Base-by-base conservation (phyloP, 1,140 invertebrate species). In the Mamestra configurata region DNA sequence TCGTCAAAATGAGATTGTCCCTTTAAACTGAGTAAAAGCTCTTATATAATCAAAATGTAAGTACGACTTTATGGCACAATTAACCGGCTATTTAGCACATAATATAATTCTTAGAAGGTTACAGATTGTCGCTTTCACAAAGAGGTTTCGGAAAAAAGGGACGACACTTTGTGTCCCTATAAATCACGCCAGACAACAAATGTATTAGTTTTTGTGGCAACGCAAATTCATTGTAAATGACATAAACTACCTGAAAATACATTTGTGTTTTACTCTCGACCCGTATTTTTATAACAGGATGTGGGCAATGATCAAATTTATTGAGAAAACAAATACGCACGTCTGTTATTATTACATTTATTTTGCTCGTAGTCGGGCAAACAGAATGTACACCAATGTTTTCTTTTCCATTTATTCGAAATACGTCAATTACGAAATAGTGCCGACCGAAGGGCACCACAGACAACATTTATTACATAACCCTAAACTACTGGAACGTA, bases 71-170 rank as follows among this genome's bases (percentile, higher is more conserved):
- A 76, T 64, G 18, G 55, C 22, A 64, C 57, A 76, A n/a, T 76
- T 49, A 46, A 64, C 57, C 15, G 73, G 57, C 4, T 64, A 61
- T 76, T 70, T 61, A 49, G 22, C 40, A 64, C 57, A 46, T 24
- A 64, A 76, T 76, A 71, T 71, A 75, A 57, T 76, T 70, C 27
- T 76, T 61, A 64, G 73, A 64, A 61, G 15, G 53, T 10, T 24
- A 24, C 15, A 61, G 15, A 61, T 57, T 75, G 31, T 31, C 15
- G 53, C 24, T n/a, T 11, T 31, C 2, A 71, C 15, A 71, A 71
- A 20, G 43, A 71, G 43, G 7, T 49, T n/a, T 27, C 4, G 13
- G 15, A 71, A 53, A 61, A 61, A 61, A 61, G 59, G 57, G 59
- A 35, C 37, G 59, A 61, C 59, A 61, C 24, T 35, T 61, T 61